phyloP scores from a whole-genome alignment of 2,888 invertebrate species.

The Parascotia fuliginaria region DNA sequence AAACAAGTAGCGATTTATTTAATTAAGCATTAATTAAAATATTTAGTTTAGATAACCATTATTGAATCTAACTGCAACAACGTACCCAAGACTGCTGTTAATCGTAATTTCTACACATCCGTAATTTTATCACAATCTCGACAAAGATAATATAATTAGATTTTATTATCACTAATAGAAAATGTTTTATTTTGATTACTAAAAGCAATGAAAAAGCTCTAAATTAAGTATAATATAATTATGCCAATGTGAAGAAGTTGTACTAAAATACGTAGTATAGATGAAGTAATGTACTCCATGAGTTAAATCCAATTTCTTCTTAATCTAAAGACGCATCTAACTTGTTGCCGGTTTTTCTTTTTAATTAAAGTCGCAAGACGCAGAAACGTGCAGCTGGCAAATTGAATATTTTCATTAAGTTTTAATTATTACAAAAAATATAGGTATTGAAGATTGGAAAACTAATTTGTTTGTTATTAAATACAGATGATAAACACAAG shows the following conservation, averaged over 20 bases:
- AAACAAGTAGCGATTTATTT: too few relatives aligned
- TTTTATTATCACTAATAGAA: not conserved
- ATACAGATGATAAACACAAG: not conserved
- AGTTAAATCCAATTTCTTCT: constrained; percentile 34
- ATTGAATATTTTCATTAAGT: constrained; percentile 2
- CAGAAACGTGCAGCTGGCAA: constrained; percentile 1
- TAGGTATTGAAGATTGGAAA: not conserved
- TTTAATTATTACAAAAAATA: not conserved
- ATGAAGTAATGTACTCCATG: constrained; percentile 11
- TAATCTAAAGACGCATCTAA: constrained; percentile 31
- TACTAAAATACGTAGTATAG: constrained; percentile 15
- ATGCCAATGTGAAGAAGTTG: constrained; percentile 29
- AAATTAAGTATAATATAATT: too few relatives aligned
- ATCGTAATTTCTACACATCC: too few relatives aligned
- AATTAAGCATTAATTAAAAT: too few relatives aligned
- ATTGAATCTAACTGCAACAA: too few relatives aligned
- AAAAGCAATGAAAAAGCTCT: constrained; percentile 21
- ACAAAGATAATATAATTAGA: not conserved
- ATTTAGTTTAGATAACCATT: too few relatives aligned
- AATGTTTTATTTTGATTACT: constrained; percentile 6
- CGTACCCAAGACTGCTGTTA: too few relatives aligned
- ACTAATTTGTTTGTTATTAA: constrained; percentile 1
- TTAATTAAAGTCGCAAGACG: constrained; percentile 20
- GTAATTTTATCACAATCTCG: not conserved
- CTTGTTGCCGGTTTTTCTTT: constrained; percentile 24